Evolutionary conservation across 2,888 invertebrate genomes (phyloP).

Genomic region (Phorcus lineatus): DNA sequence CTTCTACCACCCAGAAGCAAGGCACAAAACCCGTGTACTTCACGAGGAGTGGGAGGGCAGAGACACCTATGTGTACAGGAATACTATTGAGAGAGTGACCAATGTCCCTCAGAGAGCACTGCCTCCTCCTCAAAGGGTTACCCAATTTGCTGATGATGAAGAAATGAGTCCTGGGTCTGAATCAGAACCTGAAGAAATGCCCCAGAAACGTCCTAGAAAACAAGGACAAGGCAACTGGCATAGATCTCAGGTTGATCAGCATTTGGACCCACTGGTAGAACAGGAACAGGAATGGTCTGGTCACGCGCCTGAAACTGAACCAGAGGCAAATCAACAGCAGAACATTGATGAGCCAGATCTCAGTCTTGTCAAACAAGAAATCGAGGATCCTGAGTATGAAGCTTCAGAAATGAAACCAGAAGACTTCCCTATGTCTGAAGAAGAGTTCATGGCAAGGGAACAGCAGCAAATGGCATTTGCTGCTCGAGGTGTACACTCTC

Average conservation of each 20-base stretch:
- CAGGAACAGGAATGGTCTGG: slow-evolving; percentile 2
- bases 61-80: slow-evolving; percentile 4
- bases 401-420: slow-evolving; percentile 20
- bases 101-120: background rate
- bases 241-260: background rate
- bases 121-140: background rate
- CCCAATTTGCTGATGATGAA: slow-evolving; percentile 12
- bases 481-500: background rate
- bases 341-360: slow-evolving; percentile 8
- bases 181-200: background rate
- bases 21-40: background rate
- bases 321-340: background rate
- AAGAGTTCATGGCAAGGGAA: slow-evolving; percentile 11
- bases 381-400: slow-evolving; percentile 19
- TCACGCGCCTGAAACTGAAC: background rate
- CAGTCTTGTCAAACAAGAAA: slow-evolving; percentile 5
- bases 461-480: slow-evolving; percentile 3
- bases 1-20: background rate
- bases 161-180: slow-evolving; percentile 10
- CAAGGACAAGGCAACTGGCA: slow-evolving; percentile 1
- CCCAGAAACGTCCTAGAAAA: background rate
- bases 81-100: slow-evolving; percentile 7
- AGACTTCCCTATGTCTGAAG: slow-evolving; percentile 9
- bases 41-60: slow-evolving; percentile 18
- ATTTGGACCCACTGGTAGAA: background rate